Conservation (phyloP, 2,888 invertebrate genomes). For the Atethmia centrago region DNA sequence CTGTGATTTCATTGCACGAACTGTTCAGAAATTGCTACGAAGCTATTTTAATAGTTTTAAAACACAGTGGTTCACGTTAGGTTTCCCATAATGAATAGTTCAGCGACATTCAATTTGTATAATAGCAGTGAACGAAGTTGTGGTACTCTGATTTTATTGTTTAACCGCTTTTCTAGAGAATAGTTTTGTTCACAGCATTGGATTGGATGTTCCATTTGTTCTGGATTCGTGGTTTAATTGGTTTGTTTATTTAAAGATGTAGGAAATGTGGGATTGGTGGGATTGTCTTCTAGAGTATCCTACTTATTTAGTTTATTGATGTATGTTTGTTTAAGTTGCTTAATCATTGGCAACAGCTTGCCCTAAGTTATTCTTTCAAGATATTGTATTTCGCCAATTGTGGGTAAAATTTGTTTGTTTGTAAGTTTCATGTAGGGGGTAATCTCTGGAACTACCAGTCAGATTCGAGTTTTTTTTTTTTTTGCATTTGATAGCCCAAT, state of each 20-base stretch:
- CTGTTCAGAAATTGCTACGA: constrained; percentile 12
- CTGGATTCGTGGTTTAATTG: constrained; percentile 22
- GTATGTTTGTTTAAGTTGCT: not conserved
- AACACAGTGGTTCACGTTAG: constrained; percentile 46
- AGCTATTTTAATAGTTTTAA: constrained; percentile 52
- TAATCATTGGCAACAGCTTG: not conserved
- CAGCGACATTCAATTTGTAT: constrained; percentile 76
- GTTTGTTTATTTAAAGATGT: constrained; percentile 2
- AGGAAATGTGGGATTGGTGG: not conserved
- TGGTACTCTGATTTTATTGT: constrained; percentile 71
- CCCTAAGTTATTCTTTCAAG: not conserved
- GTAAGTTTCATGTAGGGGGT: too few relatives aligned
- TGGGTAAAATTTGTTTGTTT: too few relatives aligned
- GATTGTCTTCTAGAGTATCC: not conserved
- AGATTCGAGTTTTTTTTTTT: too few relatives aligned
- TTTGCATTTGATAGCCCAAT: too few relatives aligned
- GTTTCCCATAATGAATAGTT: constrained; percentile 68
- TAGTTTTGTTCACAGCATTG: constrained; percentile 43
- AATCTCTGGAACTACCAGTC: too few relatives aligned
- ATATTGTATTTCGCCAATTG: not conserved
- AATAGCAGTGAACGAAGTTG: constrained; percentile 72
- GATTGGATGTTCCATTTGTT: constrained; percentile 46
- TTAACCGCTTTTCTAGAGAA: constrained; percentile 47
- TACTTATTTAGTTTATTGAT: not conserved
- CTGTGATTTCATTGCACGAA: constrained; percentile 34